These are phyloP conservation scores for Myathropa florea DNA, from an alignment of 2,888 invertebrate genomes.

Conservation along the genomic window DNA sequence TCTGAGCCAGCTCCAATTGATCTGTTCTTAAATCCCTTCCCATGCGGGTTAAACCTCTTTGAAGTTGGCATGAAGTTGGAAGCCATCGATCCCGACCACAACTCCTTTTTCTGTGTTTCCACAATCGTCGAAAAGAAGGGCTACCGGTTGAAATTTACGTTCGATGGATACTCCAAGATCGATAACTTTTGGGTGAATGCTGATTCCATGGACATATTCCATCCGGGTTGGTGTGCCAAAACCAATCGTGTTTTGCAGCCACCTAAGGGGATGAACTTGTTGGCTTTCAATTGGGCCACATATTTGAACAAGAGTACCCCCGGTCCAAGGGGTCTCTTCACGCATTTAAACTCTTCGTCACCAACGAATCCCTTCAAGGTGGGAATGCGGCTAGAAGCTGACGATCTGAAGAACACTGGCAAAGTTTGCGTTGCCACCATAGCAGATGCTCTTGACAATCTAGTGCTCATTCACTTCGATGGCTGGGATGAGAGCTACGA, in stretches of 20 bases:
- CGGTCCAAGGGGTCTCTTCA: slow-evolving; percentile 90
- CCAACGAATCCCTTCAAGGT: slow-evolving; percentile 79
- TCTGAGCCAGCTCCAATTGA: slow-evolving; percentile 88
- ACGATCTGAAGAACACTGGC: slow-evolving; percentile 92
- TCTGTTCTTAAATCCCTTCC: slow-evolving; percentile 90
- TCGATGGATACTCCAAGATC: slow-evolving; percentile 93
- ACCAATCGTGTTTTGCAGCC: slow-evolving; percentile 89
- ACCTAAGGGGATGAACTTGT: slow-evolving; percentile 85
- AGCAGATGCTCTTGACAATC: slow-evolving; percentile 91
- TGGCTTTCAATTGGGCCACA: slow-evolving; percentile 90
- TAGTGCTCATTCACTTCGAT: slow-evolving; percentile 95
- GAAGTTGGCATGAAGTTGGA: slow-evolving; percentile 94
- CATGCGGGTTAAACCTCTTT: slow-evolving; percentile 87
- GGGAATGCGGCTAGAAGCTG: slow-evolving; percentile 97
- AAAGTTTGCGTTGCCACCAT: slow-evolving; percentile 94
- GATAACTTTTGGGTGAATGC: slow-evolving; percentile 97
- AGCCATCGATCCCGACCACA: slow-evolving; percentile 96
- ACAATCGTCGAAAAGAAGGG: slow-evolving; percentile 91
- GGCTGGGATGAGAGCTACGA: slow-evolving; percentile 97
- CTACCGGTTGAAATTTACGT: slow-evolving; percentile 91
- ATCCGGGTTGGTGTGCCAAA: slow-evolving; percentile 95
- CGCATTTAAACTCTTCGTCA: slow-evolving; percentile 84
- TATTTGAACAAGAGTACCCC: slow-evolving; percentile 89
- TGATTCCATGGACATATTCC: slow-evolving; percentile 95
- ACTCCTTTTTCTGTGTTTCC: slow-evolving; percentile 93